Evolutionary conservation across 2,797 vertebrate species (phyloP).

Genomic region (Silurus lanzhouensis): DNA sequence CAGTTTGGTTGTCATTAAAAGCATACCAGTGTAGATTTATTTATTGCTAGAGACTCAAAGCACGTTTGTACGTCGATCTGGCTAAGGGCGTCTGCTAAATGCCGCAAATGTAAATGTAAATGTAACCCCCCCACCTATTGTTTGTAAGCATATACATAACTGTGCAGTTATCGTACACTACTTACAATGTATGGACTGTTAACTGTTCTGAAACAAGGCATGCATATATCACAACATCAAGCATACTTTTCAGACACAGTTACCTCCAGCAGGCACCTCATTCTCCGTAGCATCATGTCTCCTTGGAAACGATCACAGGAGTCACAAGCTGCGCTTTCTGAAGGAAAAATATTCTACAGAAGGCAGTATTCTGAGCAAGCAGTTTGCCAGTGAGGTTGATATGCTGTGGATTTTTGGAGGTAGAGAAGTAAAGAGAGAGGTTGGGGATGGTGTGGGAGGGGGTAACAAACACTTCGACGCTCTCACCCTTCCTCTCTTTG

Average conservation of each 20-base stretch:
- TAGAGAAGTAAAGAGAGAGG: conserved; percentile 24
- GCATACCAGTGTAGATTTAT: too few relatives aligned
- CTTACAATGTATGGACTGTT: conserved; percentile 34
- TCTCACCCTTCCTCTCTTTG: conserved; percentile 25
- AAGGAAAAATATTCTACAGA: conserved; percentile 23
- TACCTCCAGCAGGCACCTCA: conserved; percentile 49
- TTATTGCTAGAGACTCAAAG: too few relatives aligned
- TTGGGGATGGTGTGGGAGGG: conserved; percentile 20
- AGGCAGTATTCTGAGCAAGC: background rate
- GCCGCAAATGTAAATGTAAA: too few relatives aligned
- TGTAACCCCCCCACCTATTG: too few relatives aligned
- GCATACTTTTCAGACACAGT: conserved; percentile 31
- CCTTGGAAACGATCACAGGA: conserved; percentile 24
- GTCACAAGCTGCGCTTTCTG: conserved; percentile 11
- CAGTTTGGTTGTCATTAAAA: background rate
- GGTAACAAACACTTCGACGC: conserved; percentile 33
- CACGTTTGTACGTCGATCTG: too few relatives aligned
- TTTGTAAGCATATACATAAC: background rate
- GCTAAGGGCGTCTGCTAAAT: too few relatives aligned
- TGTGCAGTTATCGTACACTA: background rate
- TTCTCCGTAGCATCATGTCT: conserved; percentile 34
- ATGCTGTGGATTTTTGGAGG: conserved; percentile 28
- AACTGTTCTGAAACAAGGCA: conserved; percentile 24
- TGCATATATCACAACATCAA: conserved; percentile 24
- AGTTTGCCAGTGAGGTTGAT: conserved; percentile 14